Evolutionary conservation across 2,888 invertebrate genomes (phyloP), one percentile per base, ranked within the genome.

Genomic region (Apotomis turbidana): DNA sequence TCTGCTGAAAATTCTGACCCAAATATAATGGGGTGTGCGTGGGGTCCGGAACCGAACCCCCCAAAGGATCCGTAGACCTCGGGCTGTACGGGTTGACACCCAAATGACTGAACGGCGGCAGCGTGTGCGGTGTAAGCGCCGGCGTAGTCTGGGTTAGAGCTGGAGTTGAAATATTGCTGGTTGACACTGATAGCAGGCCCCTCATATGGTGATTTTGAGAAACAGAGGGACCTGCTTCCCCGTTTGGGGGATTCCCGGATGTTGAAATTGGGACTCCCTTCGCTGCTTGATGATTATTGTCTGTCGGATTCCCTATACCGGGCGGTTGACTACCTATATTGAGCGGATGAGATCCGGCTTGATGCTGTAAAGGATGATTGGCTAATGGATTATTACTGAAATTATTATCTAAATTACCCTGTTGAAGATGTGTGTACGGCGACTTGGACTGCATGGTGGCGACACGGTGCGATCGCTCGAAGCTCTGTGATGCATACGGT

Each of bases 201-300:
- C 97, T 97, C 97, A 97, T 94, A 94, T 95, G 95, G 94, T 96
- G 95, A 95, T 95, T 96, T 96, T 95, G 95, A 94, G 95, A 95
- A 95, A 95, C 96, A 96, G 97, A 97, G 97, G 96, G 97, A 96
- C 97, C 97, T 97, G 97, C 97, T 95, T 97, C 96, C 97, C 97
- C 97, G 97, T 97, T 97, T 97, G 97, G 97, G 97, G 97, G 96
- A 97, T 96, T 96, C 94, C 95, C 90, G 91, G 95, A 83, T 93
- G 90, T 94, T 89, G 93, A 83, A 81, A 93, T 90, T 85, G 89
- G 75, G 77, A 85, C 84, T 79, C 86, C 84, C 84, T 91, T 93
- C 74, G 90, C 84, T 67, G 84, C 86, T 78, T 90, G 92, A 80
- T 91, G 91, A 83, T 84, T 89, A 81, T 80, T 89, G 78, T 93